These are phyloP conservation scores for Anseranas semipalmata DNA, from an alignment of 2,113 vertebrate genomes.

Conservation along the genomic window DNA sequence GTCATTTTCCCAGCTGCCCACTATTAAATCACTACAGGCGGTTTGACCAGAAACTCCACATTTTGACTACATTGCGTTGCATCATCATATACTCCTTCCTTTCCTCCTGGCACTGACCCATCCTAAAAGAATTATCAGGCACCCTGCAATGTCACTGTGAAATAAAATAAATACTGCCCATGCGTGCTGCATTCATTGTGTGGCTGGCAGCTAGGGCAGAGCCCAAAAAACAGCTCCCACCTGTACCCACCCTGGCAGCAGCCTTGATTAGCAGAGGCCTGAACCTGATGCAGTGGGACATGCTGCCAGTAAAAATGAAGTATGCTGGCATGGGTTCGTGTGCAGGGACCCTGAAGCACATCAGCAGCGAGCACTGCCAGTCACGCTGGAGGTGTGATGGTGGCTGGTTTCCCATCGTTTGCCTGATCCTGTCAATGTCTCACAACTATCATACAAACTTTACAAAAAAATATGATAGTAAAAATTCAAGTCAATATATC, in stretches of 20 bases:
- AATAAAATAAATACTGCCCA: not conserved
- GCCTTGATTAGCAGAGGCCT: not conserved
- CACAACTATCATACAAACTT: constrained; percentile 12
- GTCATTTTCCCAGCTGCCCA: not conserved
- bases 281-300: not conserved
- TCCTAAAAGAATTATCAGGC: constrained; percentile 7
- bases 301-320: not conserved
- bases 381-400: not conserved
- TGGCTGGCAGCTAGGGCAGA: not conserved
- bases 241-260: constrained; percentile 41
- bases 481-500: constrained; percentile 37
- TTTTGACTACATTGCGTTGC: not conserved
- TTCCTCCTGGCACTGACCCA: not conserved
- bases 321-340: not conserved
- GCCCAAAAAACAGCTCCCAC: constrained; percentile 32
- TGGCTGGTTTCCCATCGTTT: not conserved
- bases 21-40: not conserved
- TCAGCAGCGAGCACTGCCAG: not conserved
- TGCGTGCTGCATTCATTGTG: not conserved
- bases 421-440: constrained; percentile 34
- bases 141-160: not conserved
- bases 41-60: not conserved
- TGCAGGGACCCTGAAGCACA: constrained; percentile 51
- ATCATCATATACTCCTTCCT: not conserved
- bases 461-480: not conserved